A percentile compares a stretch with the other conserved stretches of the same genome.
Conservation (phyloP, 2,113 vertebrate genomes). For the Ahaetulla prasina region DNA sequence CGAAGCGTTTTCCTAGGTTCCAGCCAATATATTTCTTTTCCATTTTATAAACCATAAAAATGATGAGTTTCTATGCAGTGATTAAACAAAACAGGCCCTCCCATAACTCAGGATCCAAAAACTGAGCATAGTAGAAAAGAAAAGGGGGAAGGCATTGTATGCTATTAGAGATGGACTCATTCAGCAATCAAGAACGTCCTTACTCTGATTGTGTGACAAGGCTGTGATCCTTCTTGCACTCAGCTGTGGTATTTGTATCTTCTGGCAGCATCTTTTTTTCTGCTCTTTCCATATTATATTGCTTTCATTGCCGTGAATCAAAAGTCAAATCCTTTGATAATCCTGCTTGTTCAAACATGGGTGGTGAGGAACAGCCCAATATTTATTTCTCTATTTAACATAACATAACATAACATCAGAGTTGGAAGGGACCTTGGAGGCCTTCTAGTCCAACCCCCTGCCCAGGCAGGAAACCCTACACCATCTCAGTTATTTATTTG, state of each 20-base stretch:
- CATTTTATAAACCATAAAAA: neutral
- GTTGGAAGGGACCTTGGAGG: too few species aligned
- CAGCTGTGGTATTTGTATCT: neutral
- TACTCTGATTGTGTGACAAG: neutral
- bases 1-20: neutral
- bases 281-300: neutral
- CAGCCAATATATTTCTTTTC: neutral
- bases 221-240: neutral
- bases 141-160: neutral
- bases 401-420: too few species aligned
- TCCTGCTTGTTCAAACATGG: neutral
- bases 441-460: too few species aligned
- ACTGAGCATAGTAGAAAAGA: neutral
- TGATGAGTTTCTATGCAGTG: neutral
- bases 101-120: neutral
- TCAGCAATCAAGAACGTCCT: neutral
- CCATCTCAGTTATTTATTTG: too few species aligned
- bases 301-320: neutral
- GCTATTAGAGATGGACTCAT: neutral
- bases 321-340: neutral
- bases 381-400: neutral
- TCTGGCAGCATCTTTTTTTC: neutral
- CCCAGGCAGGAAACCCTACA: too few species aligned
- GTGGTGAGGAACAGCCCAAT: neutral
- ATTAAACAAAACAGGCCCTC: neutral